phyloP scores from a whole-genome alignment of 2,888 invertebrate genomes.

The Xiphydria camelus region DNA sequence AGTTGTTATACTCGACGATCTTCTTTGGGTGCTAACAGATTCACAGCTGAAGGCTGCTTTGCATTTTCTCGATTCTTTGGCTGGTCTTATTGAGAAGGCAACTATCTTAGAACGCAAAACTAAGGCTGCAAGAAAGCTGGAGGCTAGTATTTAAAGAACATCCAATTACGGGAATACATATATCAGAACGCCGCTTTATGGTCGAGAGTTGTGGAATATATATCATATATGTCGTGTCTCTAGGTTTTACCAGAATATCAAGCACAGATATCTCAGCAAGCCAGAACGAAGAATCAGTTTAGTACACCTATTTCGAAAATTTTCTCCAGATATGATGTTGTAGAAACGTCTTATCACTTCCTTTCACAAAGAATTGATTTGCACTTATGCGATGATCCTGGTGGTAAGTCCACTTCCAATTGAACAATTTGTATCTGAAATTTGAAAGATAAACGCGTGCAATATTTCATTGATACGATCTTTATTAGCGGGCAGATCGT shows the following conservation, averaged over 20 bases:
- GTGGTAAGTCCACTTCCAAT: conserved; percentile 68
- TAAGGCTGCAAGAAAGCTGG: conserved; percentile 84
- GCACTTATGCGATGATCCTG: conserved; percentile 95
- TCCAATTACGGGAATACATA: conserved; percentile 2
- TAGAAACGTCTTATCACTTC: conserved; percentile 97
- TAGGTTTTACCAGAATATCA: conserved; percentile 76
- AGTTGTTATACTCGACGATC: conserved; percentile 90
- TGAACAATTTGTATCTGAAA: too few relatives aligned
- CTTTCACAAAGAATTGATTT: conserved; percentile 90
- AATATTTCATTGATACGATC: too few relatives aligned
- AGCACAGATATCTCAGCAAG: conserved; percentile 69
- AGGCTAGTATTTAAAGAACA: conserved; percentile 63
- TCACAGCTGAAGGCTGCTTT: conserved; percentile 93
- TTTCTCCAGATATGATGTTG: conserved; percentile 89
- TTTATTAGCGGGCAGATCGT: conserved; percentile 75
- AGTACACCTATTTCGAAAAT: conserved; percentile 62
- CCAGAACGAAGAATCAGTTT: conserved; percentile 55
- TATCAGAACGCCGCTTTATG: too few relatives aligned
- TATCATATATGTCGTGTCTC: conserved; percentile 6
- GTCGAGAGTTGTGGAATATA: too few relatives aligned
- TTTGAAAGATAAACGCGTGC: too few relatives aligned
- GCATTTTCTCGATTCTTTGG: conserved; percentile 83
- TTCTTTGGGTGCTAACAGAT: conserved; percentile 96
- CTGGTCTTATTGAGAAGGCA: conserved; percentile 79
- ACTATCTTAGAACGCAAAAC: conserved; percentile 77